Percentiles rank a stretch among this genome's conserved stretches.
These are phyloP conservation scores for Fratercula arctica DNA, from an alignment of 2,797 vertebrate genomes.

Conservation along the genomic window DNA sequence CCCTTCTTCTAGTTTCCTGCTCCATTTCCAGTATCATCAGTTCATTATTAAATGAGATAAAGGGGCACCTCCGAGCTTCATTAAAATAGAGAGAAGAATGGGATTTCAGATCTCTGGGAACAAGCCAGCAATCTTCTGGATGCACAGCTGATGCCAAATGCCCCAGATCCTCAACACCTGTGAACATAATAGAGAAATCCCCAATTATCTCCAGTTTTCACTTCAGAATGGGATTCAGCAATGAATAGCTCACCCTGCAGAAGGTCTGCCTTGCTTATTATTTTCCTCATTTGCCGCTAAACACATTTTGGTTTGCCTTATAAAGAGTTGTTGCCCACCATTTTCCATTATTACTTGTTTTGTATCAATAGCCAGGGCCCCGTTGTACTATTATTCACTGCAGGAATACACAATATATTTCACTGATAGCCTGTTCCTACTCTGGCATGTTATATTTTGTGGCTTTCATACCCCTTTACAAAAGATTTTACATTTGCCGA, in stretches of 20 bases:
- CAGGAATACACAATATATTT: neutral
- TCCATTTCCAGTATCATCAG: conserved; percentile 77
- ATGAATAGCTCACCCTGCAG: neutral
- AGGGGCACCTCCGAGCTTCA: conserved; percentile 76
- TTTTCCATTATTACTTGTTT: conserved; percentile 9
- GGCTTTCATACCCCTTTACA: neutral
- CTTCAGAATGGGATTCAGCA: neutral
- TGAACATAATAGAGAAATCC: conserved; percentile 10
- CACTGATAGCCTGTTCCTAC: neutral
- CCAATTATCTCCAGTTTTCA: conserved; percentile 18
- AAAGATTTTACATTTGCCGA: neutral
- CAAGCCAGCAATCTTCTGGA: conserved; percentile 78
- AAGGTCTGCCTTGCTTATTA: conserved; percentile 31
- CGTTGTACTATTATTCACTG: neutral
- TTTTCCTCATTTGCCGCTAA: conserved; percentile 36
- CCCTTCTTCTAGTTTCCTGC: conserved; percentile 50
- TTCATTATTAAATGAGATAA: conserved; percentile 81
- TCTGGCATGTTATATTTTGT: neutral
- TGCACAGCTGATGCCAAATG: conserved; percentile 80
- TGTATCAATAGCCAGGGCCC: neutral
- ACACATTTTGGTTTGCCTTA: neutral
- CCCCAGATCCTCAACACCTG: conserved; percentile 87
- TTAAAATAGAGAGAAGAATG: conserved; percentile 78
- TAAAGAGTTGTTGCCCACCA: neutral
- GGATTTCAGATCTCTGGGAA: conserved; percentile 80